phyloP scores from a whole-genome alignment of 2,797 vertebrate species.

The Loris lydekkerianus region DNA sequence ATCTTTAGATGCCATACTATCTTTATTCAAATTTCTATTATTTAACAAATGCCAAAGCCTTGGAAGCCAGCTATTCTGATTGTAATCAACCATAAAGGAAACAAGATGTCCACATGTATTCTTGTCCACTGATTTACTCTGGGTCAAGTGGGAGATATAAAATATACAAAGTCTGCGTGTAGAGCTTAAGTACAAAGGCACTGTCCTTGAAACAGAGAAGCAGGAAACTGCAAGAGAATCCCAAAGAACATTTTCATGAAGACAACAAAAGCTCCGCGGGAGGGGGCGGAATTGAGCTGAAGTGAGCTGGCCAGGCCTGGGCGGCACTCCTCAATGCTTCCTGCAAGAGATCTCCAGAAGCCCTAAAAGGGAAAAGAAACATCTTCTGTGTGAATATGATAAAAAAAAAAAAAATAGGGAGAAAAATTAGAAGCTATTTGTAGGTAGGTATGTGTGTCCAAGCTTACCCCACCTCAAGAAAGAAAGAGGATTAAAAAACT shows the following conservation, averaged over 20 bases:
- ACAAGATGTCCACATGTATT: constrained; percentile 35
- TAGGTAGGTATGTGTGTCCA: background rate
- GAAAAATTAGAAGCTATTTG: constrained; percentile 51
- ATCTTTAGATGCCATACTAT: background rate
- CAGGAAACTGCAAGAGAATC: constrained; percentile 5
- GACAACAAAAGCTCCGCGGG: constrained; percentile 35
- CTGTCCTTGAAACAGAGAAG: constrained; percentile 49
- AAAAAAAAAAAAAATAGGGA: background rate
- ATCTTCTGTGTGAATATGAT: constrained; percentile 39
- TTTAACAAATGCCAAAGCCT: background rate
- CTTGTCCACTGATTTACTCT: constrained; percentile 41
- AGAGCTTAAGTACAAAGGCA: constrained; percentile 39
- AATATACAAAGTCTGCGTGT: background rate
- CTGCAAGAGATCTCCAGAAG: constrained; percentile 59
- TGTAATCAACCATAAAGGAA: constrained; percentile 48
- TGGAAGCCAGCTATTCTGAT: constrained; percentile 9
- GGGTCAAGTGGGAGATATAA: constrained; percentile 1
- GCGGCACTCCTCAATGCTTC: constrained; percentile 50
- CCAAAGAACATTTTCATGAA: constrained; percentile 36
- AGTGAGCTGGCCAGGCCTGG: constrained; percentile 39
- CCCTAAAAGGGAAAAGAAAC: constrained; percentile 65
- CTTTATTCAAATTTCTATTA: constrained; percentile 39
- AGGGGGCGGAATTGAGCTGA: constrained; percentile 58
- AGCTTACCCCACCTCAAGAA: background rate
- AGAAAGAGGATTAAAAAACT: background rate